Evolutionary conservation across 2,113 vertebrate species (phyloP), one percentile per base, ranked within the genome.

Genomic region (Neofelis nebulosa): DNA sequence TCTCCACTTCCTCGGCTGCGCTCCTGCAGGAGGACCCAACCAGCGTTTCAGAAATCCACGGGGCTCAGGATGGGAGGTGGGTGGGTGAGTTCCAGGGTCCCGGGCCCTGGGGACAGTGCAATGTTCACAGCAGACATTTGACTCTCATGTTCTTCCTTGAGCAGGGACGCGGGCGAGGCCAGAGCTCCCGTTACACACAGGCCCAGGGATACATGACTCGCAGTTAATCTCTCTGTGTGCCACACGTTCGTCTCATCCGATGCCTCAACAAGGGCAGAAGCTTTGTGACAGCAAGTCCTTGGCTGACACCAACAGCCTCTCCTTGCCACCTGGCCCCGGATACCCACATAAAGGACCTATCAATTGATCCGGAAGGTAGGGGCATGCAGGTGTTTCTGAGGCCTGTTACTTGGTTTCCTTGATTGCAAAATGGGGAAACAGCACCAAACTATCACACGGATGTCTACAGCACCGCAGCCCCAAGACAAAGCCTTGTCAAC

Each of bases 1-100:
- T 19, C 45, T 9, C 33, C 7, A 12, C 31, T 36, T 73, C 83
- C 29, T 65, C 1, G 0, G 61, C 41, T 45, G 3, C 0, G 7
- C 45, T 48, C 21, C 45, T 5, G 11, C 50, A 9, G 52, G 29
- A 52, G 45, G 19, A 52, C 63, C 15, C n/a, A n/a, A 5, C 36
- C 78, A 38, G 45, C 0, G 2, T 18, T 48, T 33, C 25, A 3
- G 41, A 86, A 55, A 41, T 7, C 69, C 89, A 18, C 0, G 0
- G 23, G 63, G n/a, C 3, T 4, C 15, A 27, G 25, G 14, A 1
- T 10, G 27, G 80, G 65, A 81, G 61, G 48, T 7, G 6, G 27
- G 10, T 3, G 2, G 27, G 21, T 0, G 13, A 52, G 15, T 11
- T 45, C n/a, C 6, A 3, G 84, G 66, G 78, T n/a, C 66, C 41